Evolutionary conservation across 2,113 vertebrate genomes (phyloP).

Genomic region (Microcebus griseorufus): DNA sequence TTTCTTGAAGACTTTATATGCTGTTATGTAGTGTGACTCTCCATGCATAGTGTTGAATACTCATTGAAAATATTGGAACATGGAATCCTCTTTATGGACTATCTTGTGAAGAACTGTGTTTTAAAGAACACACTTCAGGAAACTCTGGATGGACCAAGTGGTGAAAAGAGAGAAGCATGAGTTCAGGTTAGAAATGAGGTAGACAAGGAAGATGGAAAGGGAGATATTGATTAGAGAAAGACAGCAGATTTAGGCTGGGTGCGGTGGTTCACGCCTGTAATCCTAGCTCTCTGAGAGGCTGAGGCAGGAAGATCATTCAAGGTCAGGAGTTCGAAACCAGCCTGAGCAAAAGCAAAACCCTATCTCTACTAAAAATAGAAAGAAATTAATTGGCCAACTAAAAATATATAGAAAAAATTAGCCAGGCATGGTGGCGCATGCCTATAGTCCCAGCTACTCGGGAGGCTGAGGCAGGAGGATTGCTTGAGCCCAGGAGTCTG

Average conservation of each 20-base stretch:
- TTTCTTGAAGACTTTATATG: not conserved
- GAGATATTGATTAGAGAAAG: not conserved
- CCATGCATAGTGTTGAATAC: not conserved
- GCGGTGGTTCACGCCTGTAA: too few species aligned
- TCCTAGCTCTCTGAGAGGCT: too few species aligned
- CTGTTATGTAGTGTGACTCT: not conserved
- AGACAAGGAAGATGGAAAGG: not conserved
- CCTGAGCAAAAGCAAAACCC: too few species aligned
- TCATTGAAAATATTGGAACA: not conserved
- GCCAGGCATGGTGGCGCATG: too few species aligned
- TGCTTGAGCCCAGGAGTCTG: too few species aligned
- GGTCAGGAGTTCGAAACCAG: too few species aligned
- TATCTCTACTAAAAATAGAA: too few species aligned
- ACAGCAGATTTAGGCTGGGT: not conserved
- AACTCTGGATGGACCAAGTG: not conserved
- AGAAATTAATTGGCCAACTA: too few species aligned
- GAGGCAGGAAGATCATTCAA: too few species aligned
- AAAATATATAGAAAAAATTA: too few species aligned
- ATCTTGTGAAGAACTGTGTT: constrained; percentile 7
- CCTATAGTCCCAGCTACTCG: too few species aligned
- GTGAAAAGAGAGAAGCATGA: not conserved
- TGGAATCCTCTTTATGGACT: not conserved
- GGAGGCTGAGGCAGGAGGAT: too few species aligned
- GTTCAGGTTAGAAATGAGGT: not conserved
- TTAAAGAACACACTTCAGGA: constrained; percentile 14